These are phyloP conservation scores for Hipposideros larvatus DNA, from an alignment of 2,797 vertebrate species.

Conservation along the genomic window DNA sequence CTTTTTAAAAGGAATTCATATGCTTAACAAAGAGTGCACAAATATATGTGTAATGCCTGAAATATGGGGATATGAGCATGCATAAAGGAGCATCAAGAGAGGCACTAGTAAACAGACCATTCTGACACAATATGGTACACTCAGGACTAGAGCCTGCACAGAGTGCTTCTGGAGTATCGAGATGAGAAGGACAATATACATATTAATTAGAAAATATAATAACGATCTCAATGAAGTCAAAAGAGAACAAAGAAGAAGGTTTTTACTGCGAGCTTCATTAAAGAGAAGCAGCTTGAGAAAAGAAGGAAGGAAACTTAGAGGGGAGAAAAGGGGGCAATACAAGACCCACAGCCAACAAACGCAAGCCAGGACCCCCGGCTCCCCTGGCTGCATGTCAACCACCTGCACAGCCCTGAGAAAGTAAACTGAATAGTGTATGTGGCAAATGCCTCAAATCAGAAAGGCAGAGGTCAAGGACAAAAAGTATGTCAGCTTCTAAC, in stretches of 20 bases:
- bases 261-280: background rate
- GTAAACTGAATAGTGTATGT: background rate
- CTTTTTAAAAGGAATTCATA: background rate
- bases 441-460: background rate
- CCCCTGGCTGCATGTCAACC: background rate
- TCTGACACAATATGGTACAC: background rate
- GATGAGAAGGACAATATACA: background rate
- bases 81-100: background rate
- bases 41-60: background rate
- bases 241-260: background rate
- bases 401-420: background rate
- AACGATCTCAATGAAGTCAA: background rate
- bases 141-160: background rate
- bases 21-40: background rate
- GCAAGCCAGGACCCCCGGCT: background rate
- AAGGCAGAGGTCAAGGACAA: background rate
- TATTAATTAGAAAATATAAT: background rate
- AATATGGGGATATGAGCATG: background rate
- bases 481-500: background rate
- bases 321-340: background rate
- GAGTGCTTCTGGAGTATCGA: background rate
- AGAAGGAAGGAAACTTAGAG: background rate
- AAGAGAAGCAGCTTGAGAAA: background rate
- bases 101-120: background rate
- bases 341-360: background rate